These are phyloP conservation scores for Stegana nigrithorax DNA, from an alignment of 2,888 invertebrate species.

Conservation along the genomic window DNA sequence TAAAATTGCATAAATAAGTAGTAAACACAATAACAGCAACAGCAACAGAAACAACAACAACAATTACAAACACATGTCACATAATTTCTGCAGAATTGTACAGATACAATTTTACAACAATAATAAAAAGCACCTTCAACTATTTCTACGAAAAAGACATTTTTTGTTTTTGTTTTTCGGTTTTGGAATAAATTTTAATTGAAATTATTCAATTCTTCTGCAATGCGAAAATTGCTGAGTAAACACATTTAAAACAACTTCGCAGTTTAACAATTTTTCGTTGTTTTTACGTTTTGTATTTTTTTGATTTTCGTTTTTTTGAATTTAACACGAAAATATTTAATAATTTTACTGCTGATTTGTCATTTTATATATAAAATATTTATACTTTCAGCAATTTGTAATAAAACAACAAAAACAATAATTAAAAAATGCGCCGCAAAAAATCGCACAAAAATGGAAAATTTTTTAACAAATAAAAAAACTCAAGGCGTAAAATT, in stretches of 20 bases:
- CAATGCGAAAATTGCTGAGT: conserved; percentile 30
- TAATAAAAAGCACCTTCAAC: conserved; percentile 3
- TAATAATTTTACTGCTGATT: conserved; percentile 6
- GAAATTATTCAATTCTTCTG: conserved; percentile 30
- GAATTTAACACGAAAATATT: neutral
- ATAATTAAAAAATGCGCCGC: conserved; percentile 2
- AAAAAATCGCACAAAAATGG: neutral
- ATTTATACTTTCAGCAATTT: neutral
- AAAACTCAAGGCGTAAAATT: neutral
- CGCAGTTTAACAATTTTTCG: neutral
- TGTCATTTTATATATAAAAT: conserved; percentile 2
- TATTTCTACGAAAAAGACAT: conserved; percentile 4
- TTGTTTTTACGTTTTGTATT: neutral
- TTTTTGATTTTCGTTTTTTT: conserved; percentile 4
- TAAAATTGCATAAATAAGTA: neutral
- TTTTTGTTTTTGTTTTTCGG: conserved; percentile 19
- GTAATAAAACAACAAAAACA: conserved; percentile 5
- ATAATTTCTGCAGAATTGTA: neutral
- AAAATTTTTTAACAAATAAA: neutral
- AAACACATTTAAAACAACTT: neutral
- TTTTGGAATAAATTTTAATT: neutral
- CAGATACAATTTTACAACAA: neutral
- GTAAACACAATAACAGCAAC: neutral
- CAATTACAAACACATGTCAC: no score
- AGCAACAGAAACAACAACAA: no score